Evolutionary conservation across 2,797 vertebrate genomes (phyloP), one percentile per base, ranked within the genome.

Genomic region (Gorsachius magnificus): DNA sequence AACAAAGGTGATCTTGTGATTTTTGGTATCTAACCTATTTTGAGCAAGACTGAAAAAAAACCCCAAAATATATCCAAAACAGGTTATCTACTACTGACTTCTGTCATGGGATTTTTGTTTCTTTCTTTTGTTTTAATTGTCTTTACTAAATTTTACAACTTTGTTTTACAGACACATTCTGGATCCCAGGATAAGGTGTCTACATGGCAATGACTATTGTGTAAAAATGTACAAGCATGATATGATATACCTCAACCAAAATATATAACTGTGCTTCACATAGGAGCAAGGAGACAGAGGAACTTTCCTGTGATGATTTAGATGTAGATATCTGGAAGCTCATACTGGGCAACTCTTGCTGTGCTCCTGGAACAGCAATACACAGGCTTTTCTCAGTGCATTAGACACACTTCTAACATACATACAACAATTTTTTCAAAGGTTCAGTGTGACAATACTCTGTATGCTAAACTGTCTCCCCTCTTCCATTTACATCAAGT

Each of bases 401-500:
- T 91, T 90, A 84, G 19, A 24, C 36, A 82, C 54, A 61, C 48
- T 79, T 84, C 66, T 66, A 41, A 79, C 35, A 63, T 10, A 53
- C 4, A 12, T 8, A 51, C 0, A 5, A 87, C 20, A 72, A 5
- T 48, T 69, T 91, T 93, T 88, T 71, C 69, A 53, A 76, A 81
- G 33, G 46, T 88, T 93, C n/a, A 41, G 16, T 57, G 46, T 83
- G 53, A 75, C 46, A 71, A 45, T 74, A 36, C n/a, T 90, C 38
- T 8, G 0, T 76, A 82, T 69, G 77, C 60, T 91, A 80, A 91
- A 90, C 31, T 48, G 58, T 65, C 36, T 92, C 63, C 18, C 28
- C 15, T 90, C 53, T 93, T 89, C 41, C 77, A 60, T 95, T 95
- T 93, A 53, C 31, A 90, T 89, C 77, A 77, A 92, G 57, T 87